A percentile compares a stretch with the other conserved stretches of the same genome.
phyloP scores from a whole-genome alignment of 2,113 vertebrate genomes.

The Nyctibius bracteatus region DNA sequence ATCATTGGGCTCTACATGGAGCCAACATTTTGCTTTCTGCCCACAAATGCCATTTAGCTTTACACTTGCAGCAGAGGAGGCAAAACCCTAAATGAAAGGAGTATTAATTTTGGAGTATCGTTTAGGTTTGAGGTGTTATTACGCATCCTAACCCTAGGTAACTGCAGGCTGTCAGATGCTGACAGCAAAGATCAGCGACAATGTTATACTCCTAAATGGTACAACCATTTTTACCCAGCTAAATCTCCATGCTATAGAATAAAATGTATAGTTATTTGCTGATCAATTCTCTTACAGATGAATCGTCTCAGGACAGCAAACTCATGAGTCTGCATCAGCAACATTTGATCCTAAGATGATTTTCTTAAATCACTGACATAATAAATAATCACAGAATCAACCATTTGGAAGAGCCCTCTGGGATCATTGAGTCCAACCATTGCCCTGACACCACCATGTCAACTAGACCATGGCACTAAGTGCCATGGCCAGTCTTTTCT shows the following conservation, averaged over 20 bases:
- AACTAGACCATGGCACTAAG: too few relatives aligned
- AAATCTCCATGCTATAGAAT: background rate
- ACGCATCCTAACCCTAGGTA: background rate
- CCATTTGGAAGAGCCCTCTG: too few relatives aligned
- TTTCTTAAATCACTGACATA: background rate
- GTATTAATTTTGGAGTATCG: background rate
- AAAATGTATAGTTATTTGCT: background rate
- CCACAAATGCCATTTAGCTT: background rate
- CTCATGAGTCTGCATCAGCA: background rate
- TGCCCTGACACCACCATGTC: too few relatives aligned
- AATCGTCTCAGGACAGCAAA: background rate
- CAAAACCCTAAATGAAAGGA: background rate
- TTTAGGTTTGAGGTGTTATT: background rate
- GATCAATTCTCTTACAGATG: background rate
- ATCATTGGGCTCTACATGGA: background rate
- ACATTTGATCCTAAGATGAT: background rate
- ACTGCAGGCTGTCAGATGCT: background rate
- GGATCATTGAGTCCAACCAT: too few relatives aligned
- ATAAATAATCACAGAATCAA: too few relatives aligned
- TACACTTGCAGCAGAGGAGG: background rate
- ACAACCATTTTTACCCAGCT: background rate
- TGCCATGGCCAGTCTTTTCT: too few relatives aligned
- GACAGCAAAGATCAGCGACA: background rate
- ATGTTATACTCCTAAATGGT: background rate
- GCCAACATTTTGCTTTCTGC: background rate